These are phyloP conservation scores for Branchinecta sandiegonensis DNA, from an alignment of 2,888 invertebrate species.

Conservation along the genomic window DNA sequence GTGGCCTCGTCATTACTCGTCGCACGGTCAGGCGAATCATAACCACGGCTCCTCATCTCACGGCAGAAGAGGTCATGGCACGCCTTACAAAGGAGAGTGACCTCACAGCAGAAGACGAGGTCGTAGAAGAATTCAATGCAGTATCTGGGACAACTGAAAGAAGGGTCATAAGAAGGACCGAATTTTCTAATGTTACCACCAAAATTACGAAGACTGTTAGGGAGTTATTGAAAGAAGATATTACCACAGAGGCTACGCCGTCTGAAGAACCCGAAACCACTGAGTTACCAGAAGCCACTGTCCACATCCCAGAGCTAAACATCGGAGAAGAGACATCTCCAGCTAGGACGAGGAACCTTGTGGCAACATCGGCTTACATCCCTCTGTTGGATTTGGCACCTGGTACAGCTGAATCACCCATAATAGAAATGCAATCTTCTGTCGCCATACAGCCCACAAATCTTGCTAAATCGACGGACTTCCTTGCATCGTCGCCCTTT, in stretches of 20 bases:
- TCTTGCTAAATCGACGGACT: too few relatives aligned
- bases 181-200: background rate
- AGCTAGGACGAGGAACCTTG: too few relatives aligned
- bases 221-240: background rate
- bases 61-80: constrained; percentile 3
- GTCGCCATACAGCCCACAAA: too few relatives aligned
- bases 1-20: background rate
- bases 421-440: too few relatives aligned
- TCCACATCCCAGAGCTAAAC: too few relatives aligned
- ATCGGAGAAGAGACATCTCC: too few relatives aligned
- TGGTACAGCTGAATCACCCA: too few relatives aligned
- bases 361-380: too few relatives aligned
- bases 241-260: background rate
- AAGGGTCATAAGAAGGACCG: background rate
- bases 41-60: background rate
- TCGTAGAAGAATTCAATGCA: background rate
- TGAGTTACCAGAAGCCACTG: too few relatives aligned
- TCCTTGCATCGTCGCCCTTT: too few relatives aligned
- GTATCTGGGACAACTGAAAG: background rate
- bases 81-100: background rate
- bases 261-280: too few relatives aligned
- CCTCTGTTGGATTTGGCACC: too few relatives aligned
- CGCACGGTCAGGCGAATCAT: background rate
- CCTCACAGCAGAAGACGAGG: background rate
- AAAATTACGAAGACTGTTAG: constrained; percentile 4